These are phyloP conservation scores for Axis porcinus DNA, from an alignment of 2,113 vertebrate species.

Conservation along the genomic window DNA sequence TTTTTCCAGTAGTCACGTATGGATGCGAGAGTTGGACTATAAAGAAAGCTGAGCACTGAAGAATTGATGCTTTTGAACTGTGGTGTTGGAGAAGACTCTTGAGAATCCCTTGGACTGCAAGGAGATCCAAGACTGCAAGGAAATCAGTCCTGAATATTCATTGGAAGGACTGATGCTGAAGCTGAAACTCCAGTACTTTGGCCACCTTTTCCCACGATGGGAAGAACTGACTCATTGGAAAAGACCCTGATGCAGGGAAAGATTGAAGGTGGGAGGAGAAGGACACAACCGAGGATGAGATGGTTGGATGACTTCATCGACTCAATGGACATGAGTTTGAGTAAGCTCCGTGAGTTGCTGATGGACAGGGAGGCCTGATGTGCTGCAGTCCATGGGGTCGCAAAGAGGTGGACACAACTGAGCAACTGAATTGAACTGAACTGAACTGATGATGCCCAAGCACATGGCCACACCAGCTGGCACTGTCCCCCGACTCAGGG, in stretches of 20 bases:
- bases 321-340: neutral
- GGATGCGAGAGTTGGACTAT: neutral
- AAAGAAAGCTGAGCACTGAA: neutral
- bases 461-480: neutral
- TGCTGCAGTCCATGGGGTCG: neutral
- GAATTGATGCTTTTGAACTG: neutral
- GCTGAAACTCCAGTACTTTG: neutral
- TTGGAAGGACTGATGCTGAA: neutral
- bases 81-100: neutral
- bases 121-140: neutral
- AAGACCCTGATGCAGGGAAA: neutral
- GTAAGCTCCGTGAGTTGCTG: neutral
- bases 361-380: neutral
- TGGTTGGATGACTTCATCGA: neutral
- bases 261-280: neutral
- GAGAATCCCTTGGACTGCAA: neutral
- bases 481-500: neutral
- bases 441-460: neutral
- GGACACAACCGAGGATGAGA: neutral
- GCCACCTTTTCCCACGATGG: neutral
- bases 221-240: neutral
- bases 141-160: neutral
- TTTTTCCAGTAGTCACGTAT: neutral
- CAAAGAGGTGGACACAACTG: neutral
- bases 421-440: neutral